Base-by-base conservation (phyloP, 2,888 invertebrate species). In the Pharmacophagus antenor region DNA sequence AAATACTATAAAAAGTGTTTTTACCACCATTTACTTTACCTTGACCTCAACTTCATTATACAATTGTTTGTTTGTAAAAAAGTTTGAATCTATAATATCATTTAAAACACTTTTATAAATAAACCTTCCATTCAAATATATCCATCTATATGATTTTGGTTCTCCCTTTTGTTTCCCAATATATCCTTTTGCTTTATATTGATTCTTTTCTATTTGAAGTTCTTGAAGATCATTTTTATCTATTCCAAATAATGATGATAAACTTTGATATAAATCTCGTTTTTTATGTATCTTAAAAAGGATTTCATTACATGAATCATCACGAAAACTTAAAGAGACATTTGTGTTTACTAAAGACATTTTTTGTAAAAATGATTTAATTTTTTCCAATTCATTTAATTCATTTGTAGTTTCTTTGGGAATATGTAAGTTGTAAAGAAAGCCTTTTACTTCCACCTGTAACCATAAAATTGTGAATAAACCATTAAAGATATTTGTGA, bases 251-350 rank as follows among this genome's bases (percentile, higher is more conserved):
- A 88, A 61, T 41, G 68, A 70, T 12, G 68, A 74, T 57, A 94
- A 84, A 17, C 92, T 90, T 69, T 92, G 87, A 58, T 92, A 80
- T 10, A 93, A 80, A 67, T 92, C 86, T 57, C 87, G 82, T 63
- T 88, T 88, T 75, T 93, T 94, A 41, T 89, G 89, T 31, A 92
- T 91, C 74, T 93, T 91, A 37, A 94, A 82, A 22, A 94, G 66
- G 0, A 94, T 86, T 70, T 92, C 88, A 55, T 92, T 92, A 48
- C 80, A 89, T 0, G 84, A 79, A 70, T 95, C 94, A 78, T 96
- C 94, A 67, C 95, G 85, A 53, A 96, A 78, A 62, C 93, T 93
- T 66, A 96, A 90, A 10, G 95, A 95, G 68, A 94, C 90, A 56
- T 91, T 79, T 51, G 92, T 92, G 73, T 95, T 92, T 25, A 94